Percentiles rank a stretch among this genome's conserved stretches.
phyloP scores from a whole-genome alignment of 2,797 vertebrate genomes.

The Otolemur crassicaudatus region DNA sequence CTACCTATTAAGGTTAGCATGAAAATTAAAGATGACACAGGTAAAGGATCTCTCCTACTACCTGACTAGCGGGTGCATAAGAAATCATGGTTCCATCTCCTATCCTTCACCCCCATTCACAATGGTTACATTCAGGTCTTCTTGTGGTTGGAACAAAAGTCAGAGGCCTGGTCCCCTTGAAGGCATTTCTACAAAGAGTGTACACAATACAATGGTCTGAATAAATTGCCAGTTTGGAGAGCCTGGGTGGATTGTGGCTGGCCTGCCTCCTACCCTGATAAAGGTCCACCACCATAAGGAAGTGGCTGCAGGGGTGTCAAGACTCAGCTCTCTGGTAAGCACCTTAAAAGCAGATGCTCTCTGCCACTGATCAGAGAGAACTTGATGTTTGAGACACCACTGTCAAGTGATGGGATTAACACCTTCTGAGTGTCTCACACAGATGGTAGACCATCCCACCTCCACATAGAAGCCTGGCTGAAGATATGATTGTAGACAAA shows the following conservation, averaged over 20 bases:
- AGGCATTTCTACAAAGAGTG: not conserved
- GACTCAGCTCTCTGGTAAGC: not conserved
- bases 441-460: not conserved
- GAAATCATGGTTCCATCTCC: not conserved
- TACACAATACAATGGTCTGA: not conserved
- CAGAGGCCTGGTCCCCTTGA: not conserved
- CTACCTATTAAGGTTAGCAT: not conserved
- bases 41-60: not conserved
- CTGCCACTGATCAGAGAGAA: not conserved
- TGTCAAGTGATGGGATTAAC: not conserved
- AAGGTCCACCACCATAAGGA: not conserved
- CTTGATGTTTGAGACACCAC: not conserved
- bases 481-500: not conserved
- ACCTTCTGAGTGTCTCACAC: not conserved
- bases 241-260: not conserved
- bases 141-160: not conserved
- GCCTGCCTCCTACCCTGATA: not conserved
- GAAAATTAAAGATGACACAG: not conserved
- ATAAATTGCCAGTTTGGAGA: not conserved
- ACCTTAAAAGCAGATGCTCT: not conserved
- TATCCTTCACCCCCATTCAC: not conserved
- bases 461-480: not conserved
- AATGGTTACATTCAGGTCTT: not conserved
- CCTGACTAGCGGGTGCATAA: not conserved
- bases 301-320: not conserved